Percentiles rank a stretch among this genome's conserved stretches.
Evolutionary conservation across 2,888 invertebrate species (phyloP).

Genomic region (Icerya purchasi): DNA sequence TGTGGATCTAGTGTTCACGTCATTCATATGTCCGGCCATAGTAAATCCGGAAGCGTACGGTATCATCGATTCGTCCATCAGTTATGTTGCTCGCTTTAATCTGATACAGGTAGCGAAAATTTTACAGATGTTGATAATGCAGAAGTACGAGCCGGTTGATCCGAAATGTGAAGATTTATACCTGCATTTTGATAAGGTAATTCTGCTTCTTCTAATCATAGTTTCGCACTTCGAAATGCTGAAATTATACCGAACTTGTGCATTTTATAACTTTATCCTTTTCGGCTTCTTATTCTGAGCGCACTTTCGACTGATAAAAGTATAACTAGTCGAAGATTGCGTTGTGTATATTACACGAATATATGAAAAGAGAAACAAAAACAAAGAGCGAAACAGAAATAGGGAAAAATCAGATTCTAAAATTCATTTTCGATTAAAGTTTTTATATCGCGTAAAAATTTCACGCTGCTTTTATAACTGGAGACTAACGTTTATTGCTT

Average conservation of each 20-base stretch:
- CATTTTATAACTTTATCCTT: not conserved
- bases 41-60: slow-evolving; percentile 90
- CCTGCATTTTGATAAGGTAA: slow-evolving; percentile 44
- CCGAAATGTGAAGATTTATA: slow-evolving; percentile 52
- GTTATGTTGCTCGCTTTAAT: slow-evolving; percentile 74
- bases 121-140: slow-evolving; percentile 70
- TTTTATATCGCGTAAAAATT: too few species aligned
- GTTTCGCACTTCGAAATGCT: not conserved
- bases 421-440: too few species aligned
- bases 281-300: not conserved
- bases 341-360: too few species aligned
- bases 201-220: too few species aligned
- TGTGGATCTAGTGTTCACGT: slow-evolving; percentile 77
- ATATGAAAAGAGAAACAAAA: too few species aligned
- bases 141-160: slow-evolving; percentile 61
- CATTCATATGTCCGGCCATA: slow-evolving; percentile 89
- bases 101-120: slow-evolving; percentile 79
- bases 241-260: too few species aligned
- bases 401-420: too few species aligned
- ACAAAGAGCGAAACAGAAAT: too few species aligned
- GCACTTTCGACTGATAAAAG: too few species aligned
- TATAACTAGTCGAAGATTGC: too few species aligned
- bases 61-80: slow-evolving; percentile 77
- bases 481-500: too few species aligned
- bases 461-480: too few species aligned